Conservation (phyloP, 2,888 invertebrate species). For the Salpingus planirostris region DNA sequence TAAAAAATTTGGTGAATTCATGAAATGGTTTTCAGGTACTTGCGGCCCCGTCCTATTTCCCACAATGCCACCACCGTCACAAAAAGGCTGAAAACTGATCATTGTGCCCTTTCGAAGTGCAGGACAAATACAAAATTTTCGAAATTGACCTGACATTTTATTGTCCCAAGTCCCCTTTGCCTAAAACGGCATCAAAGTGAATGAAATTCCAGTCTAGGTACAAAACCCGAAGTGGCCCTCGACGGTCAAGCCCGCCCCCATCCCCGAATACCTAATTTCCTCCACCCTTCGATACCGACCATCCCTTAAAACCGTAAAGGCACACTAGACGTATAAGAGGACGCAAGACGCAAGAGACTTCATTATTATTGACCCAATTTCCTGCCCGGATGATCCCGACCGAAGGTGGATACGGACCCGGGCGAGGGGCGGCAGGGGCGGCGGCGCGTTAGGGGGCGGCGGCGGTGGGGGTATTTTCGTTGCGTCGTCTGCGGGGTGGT, state of each 20-base stretch:
- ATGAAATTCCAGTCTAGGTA: constrained; percentile 1
- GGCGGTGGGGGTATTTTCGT: constrained; percentile 9
- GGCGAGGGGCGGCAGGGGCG: neutral
- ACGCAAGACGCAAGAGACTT: too few relatives aligned
- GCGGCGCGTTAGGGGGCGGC: constrained; percentile 1
- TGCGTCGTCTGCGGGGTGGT: constrained; percentile 14
- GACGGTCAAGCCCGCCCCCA: neutral
- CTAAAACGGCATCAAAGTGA: neutral
- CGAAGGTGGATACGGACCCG: neutral
- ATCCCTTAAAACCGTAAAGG: too few relatives aligned
- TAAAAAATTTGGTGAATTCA: too few relatives aligned
- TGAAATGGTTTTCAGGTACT: too few relatives aligned
- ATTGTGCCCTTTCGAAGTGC: too few relatives aligned
- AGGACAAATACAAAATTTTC: too few relatives aligned
- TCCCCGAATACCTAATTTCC: neutral
- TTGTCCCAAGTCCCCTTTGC: neutral
- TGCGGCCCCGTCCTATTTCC: too few relatives aligned
- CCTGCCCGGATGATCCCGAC: neutral
- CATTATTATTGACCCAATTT: constrained; percentile 6
- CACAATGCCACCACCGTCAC: too few relatives aligned
- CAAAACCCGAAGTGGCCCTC: constrained; percentile 2
- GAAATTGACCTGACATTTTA: too few relatives aligned
- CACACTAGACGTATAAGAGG: too few relatives aligned
- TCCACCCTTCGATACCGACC: too few relatives aligned
- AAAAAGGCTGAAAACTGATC: too few relatives aligned